Base-by-base conservation (phyloP, 1,140 invertebrate genomes). In the Nautilus pompilius region DNA sequence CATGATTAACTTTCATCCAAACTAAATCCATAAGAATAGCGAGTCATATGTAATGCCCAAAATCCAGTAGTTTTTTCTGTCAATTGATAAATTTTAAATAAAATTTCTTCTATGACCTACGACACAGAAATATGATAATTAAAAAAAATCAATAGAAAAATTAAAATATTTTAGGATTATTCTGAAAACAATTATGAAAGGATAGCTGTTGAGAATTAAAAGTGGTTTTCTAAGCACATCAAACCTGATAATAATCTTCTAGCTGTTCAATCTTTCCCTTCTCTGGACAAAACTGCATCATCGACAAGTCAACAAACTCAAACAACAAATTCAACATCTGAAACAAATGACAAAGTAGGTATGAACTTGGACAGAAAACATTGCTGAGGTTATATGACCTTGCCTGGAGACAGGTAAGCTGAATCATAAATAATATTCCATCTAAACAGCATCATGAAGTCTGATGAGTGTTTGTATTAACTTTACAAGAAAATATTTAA, bases 241-340 rank as follows among this genome's bases (percentile, higher is more conserved):
- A 41, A 45, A 80, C 80, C 73, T 78, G 74, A 65, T 77, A 82
- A 67, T 81, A 76, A 17, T 79, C 78, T 58, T 80, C 78, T 24
- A 82, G 66, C 45, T 80, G 79, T 54, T 82, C 80, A 15, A 81
- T 74, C 36, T 74, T 76, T 2, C 80, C 80, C 60, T 75, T 72
- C 15, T 74, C 74, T 15, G 81, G 81, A 70, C 77, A 80, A 24
- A 75, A 66, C 48, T 69, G 70, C 1, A 78, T 78, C 74, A 81
- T 80, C 8, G 79, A 74, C 34, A 81, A 58, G 36, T 86, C 84
- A 24, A 85, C 80, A 63, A 82, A 84, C 34, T 82, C 78, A 74
- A 86, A 84, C 33, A 88, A 73, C 55, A 88, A 81, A 26, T 87
- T 85, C 72, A 88, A 80, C 63, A 87, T 85, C 74, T 87, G 80